Base-by-base conservation (phyloP, 2,113 vertebrate species). In the Zosterops borbonicus region DNA sequence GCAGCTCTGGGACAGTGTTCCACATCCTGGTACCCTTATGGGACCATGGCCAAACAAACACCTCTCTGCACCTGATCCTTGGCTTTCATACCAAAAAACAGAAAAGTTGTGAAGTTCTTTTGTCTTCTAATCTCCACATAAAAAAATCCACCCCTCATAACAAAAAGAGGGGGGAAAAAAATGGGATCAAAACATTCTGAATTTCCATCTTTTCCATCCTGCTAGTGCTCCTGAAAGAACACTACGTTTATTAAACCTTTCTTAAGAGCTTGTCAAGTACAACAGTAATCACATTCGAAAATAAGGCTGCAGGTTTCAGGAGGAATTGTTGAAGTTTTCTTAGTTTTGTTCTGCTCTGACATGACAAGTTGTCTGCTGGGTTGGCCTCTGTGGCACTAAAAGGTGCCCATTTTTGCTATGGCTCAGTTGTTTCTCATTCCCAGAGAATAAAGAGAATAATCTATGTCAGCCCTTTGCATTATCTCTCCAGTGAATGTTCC, bases 1-100 rank as follows among this genome's bases (percentile, higher is more conserved):
- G 13, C 31, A 19, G 39, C 74, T 41, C 67, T 4, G 37, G 25
- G 53, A 42, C 64, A 55, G 16, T 3, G 12, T 10, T 76, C 35
- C 56, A 35, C 10, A 13, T 5, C 35, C 35, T 24, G 16, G 7
- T n/a, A 31, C 1, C 0, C 23, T 39, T 9, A 17, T 0, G 50
- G 47, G 89, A 50, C 5, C 28, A 14, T 3, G 42, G 31, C 31
- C 35, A 22, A 55, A 24, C 55, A 78, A 16, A 33, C 11, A 22
- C 10, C 6, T 65, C 47, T 62, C 18, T 33, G 46, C 46, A 78
- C 6, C 24, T 11, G 28, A 24, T 14, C 3, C 1, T 12, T 65
- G 55, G 9, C 21, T 77, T 90, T 17, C 47, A 10, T 4, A 56
- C 29, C 24, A 59, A 70, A 53, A 13, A 5, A 35, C 7, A 75